These are phyloP conservation scores for Dendrolimus punctatus DNA, from an alignment of 1,140 invertebrate species.

Conservation along the genomic window DNA sequence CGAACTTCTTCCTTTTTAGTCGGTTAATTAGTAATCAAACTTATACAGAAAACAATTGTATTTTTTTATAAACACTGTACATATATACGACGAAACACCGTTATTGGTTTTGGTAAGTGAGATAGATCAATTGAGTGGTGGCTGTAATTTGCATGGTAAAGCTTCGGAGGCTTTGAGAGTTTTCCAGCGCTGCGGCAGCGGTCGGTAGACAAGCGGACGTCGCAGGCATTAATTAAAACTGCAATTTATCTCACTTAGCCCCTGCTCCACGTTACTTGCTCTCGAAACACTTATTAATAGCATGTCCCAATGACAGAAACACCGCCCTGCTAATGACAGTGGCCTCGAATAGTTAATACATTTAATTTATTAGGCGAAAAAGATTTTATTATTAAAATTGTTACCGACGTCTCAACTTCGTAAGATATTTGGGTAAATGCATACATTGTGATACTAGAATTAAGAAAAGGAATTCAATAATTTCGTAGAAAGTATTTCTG, in stretches of 20 bases:
- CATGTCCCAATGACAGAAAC: constrained; percentile 7
- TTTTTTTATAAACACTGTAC: too few species aligned
- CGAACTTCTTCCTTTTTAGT: too few species aligned
- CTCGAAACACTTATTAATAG: constrained; percentile 13
- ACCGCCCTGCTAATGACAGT: constrained; percentile 1
- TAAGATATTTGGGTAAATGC: too few species aligned
- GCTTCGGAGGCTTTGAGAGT: constrained; percentile 24
- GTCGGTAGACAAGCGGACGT: constrained; percentile 16
- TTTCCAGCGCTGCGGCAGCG: constrained; percentile 14
- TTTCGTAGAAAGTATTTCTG: too few species aligned
- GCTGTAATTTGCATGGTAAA: constrained; percentile 29
- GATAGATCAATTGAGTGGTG: constrained; percentile 19
- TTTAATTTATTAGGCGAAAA: not conserved
- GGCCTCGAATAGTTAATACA: not conserved
- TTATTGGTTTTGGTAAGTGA: constrained; percentile 2
- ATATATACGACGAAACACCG: too few species aligned
- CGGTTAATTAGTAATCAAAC: too few species aligned
- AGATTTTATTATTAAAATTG: not conserved
- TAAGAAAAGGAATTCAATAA: too few species aligned
- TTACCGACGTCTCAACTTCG: too few species aligned
- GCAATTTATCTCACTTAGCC: constrained; percentile 41
- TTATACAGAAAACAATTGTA: too few species aligned
- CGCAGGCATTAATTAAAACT: constrained; percentile 41
- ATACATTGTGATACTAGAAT: too few species aligned
- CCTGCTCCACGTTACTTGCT: constrained; percentile 12